Evolutionary conservation across 2,113 vertebrate species (phyloP).

Genomic region (Gnathonemus echidnorhynchus): DNA sequence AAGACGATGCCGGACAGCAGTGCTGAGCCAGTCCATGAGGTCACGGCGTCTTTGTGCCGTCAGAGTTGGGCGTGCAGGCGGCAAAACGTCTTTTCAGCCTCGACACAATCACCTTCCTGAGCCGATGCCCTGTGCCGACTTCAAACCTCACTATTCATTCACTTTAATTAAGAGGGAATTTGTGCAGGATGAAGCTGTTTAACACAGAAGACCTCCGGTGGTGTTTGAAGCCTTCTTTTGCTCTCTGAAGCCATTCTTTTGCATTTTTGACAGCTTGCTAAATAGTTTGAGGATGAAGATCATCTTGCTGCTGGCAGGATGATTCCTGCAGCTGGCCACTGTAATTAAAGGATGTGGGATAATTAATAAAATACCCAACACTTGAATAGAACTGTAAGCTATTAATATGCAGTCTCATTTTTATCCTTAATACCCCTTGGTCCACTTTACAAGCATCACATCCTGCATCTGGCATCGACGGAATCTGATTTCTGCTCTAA

Average conservation of each 20-base stretch:
- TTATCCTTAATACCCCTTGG: neutral
- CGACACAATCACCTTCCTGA: neutral
- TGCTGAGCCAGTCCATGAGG: constrained; percentile 8
- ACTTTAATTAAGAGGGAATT: constrained; percentile 5
- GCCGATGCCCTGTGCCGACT: no score
- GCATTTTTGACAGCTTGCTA: neutral
- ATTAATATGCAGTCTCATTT: neutral
- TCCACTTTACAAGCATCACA: neutral
- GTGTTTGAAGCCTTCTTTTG: neutral
- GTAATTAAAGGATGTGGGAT: neutral
- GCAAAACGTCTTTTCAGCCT: neutral
- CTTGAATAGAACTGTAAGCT: neutral
- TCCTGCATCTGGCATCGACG: neutral
- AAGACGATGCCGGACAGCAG: neutral
- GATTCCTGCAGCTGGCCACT: neutral
- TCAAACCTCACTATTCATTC: constrained; percentile 4
- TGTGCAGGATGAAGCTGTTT: neutral
- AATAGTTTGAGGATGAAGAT: neutral
- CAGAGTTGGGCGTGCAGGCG: neutral
- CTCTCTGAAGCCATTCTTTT: neutral
- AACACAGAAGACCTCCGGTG: neutral
- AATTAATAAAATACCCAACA: neutral
- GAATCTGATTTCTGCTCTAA: neutral
- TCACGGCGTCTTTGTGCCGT: neutral
- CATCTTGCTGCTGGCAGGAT: neutral